Conservation (phyloP, 2,888 invertebrate species). For the Drosophila algonquin region DNA sequence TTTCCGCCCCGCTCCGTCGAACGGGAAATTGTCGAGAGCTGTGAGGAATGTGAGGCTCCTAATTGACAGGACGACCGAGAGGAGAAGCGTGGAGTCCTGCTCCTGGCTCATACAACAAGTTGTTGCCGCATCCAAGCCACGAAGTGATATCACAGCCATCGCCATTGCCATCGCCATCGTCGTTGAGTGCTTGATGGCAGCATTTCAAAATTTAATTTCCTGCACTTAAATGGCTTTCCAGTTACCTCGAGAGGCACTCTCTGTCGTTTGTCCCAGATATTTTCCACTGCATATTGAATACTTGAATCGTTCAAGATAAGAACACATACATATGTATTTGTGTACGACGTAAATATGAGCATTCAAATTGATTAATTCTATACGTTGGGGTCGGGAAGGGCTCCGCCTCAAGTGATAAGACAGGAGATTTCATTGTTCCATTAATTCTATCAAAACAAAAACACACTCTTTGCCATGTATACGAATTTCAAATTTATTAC, state of each 20-base stretch:
- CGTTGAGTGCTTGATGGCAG: constrained; percentile 18
- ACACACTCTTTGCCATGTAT: too few relatives aligned
- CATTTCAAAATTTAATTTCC: constrained; percentile 71
- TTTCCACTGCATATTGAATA: too few relatives aligned
- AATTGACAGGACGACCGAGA: constrained; percentile 43
- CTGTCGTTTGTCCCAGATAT: too few relatives aligned
- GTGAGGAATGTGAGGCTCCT: constrained; percentile 27
- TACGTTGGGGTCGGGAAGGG: too few relatives aligned
- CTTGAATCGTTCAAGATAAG: too few relatives aligned
- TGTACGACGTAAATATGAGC: too few relatives aligned
- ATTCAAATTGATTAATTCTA: too few relatives aligned
- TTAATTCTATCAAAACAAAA: too few relatives aligned
- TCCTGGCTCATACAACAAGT: constrained; percentile 42
- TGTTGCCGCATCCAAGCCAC: constrained; percentile 29
- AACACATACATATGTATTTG: too few relatives aligned
- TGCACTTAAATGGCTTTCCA: constrained; percentile 74
- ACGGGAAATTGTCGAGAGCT: constrained; percentile 68
- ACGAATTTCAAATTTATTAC: too few relatives aligned
- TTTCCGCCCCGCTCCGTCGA: constrained; percentile 59
- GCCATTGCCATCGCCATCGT: constrained; percentile 14
- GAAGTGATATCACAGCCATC: constrained; percentile 27
- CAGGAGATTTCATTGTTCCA: too few relatives aligned
- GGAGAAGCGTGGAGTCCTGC: neutral
- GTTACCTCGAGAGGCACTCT: constrained; percentile 18
- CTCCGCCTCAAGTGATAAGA: too few relatives aligned